phyloP scores from a whole-genome alignment of 2,797 vertebrate genomes.

The Clamator glandarius region DNA sequence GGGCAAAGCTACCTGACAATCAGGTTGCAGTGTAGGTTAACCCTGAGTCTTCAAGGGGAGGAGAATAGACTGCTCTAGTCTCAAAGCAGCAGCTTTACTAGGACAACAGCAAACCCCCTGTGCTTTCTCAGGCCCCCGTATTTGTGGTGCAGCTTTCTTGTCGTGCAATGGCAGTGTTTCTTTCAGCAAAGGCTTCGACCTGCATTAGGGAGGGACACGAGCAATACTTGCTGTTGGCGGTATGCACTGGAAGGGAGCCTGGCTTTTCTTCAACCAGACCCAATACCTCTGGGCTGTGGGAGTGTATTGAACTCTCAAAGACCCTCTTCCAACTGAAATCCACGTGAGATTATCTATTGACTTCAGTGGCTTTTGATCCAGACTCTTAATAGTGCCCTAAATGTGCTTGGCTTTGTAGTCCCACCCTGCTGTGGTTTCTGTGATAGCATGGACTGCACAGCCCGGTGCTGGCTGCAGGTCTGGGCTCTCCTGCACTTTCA shows the following conservation, averaged over 20 bases:
- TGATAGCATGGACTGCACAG: neutral
- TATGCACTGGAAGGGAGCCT: neutral
- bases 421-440: neutral
- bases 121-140: neutral
- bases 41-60: no score
- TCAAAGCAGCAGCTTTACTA: neutral
- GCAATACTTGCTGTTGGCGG: neutral
- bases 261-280: neutral
- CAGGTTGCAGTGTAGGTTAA: no score
- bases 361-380: neutral
- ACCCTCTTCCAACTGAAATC: neutral
- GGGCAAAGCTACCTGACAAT: neutral
- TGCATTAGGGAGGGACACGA: neutral
- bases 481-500: neutral
- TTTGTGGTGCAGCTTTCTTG: neutral
- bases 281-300: neutral
- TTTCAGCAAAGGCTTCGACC: neutral
- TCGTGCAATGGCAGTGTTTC: neutral
- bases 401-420: neutral
- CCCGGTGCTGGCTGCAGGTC: neutral
- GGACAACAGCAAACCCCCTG: neutral
- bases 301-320: neutral
- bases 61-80: no score
- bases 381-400: neutral
- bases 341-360: neutral